phyloP scores from a whole-genome alignment of 2,888 invertebrate species.

The Tuberolachnus salignus region DNA sequence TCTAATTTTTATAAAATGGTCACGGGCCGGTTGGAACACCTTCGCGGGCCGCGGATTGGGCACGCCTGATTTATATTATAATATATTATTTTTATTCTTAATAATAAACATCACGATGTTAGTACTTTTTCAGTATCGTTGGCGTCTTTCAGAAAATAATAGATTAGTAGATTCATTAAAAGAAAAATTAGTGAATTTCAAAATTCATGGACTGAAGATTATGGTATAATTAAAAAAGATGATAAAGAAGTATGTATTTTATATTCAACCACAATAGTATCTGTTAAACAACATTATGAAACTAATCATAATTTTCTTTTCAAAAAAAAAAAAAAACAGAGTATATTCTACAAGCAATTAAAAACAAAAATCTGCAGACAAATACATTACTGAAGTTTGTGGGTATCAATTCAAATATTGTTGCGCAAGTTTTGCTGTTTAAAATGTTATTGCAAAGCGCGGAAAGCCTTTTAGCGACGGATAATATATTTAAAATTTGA shows the following conservation, averaged over 20 bases:
- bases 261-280: conserved; percentile 15
- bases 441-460: neutral
- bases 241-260: conserved; percentile 20
- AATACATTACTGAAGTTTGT: conserved; percentile 9
- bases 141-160: no score
- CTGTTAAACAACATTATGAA: conserved; percentile 24
- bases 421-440: conserved; percentile 23
- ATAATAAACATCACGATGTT: no score
- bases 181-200: conserved; percentile 4
- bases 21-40: no score
- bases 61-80: no score
- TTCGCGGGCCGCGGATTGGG: no score
- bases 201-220: conserved; percentile 17
- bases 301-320: conserved; percentile 20
- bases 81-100: no score
- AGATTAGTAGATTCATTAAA: no score
- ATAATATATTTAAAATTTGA: neutral
- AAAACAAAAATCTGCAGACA: neutral
- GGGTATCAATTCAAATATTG: neutral
- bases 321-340: neutral
- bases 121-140: no score
- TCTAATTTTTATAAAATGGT: no score
- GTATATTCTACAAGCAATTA: conserved; percentile 10
- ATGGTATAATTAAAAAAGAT: conserved; percentile 2
- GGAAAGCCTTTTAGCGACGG: neutral